A percentile compares a stretch with the other conserved stretches of the same genome.
Evolutionary conservation across 92 coral and sea anemone genomes (phyloP).

Genomic region (Actinostola sp.): DNA sequence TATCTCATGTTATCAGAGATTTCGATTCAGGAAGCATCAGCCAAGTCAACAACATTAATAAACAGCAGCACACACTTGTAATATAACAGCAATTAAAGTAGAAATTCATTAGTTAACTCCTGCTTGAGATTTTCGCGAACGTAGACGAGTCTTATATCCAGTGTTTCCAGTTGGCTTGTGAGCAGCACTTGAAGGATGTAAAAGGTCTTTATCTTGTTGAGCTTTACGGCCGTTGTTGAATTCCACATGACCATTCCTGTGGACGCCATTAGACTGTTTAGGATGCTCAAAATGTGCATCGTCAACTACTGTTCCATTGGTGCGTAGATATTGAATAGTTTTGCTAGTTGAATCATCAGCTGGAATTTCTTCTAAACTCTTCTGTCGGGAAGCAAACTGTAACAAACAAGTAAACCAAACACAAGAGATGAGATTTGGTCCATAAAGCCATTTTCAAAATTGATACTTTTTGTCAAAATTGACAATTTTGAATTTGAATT

Average conservation of each 20-base stretch:
- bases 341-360: constrained; percentile 81
- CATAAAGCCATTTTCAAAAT: too few species aligned
- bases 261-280: constrained; percentile 35
- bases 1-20: too few species aligned
- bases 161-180: not conserved
- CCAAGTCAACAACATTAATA: too few species aligned
- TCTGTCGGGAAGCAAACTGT: constrained; percentile 24
- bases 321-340: constrained; percentile 76
- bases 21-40: too few species aligned
- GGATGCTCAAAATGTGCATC: constrained; percentile 21
- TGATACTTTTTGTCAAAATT: not conserved
- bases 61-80: too few species aligned
- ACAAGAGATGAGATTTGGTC: not conserved
- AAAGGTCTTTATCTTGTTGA: constrained; percentile 11
- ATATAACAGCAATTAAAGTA: not conserved
- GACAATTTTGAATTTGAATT: not conserved
- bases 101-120: constrained; percentile 25
- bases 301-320: constrained; percentile 62
- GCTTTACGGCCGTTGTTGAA: constrained; percentile 14
- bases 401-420: not conserved
- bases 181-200: constrained; percentile 32
- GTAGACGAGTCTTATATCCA: constrained; percentile 27
- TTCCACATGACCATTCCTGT: constrained; percentile 41
- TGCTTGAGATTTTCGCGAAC: constrained; percentile 74
- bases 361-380: constrained; percentile 78